A percentile compares a stretch with the other conserved stretches of the same genome.
These are phyloP conservation scores for Microtus ochrogaster DNA, from an alignment of 2,113 vertebrate species.

Conservation along the genomic window DNA sequence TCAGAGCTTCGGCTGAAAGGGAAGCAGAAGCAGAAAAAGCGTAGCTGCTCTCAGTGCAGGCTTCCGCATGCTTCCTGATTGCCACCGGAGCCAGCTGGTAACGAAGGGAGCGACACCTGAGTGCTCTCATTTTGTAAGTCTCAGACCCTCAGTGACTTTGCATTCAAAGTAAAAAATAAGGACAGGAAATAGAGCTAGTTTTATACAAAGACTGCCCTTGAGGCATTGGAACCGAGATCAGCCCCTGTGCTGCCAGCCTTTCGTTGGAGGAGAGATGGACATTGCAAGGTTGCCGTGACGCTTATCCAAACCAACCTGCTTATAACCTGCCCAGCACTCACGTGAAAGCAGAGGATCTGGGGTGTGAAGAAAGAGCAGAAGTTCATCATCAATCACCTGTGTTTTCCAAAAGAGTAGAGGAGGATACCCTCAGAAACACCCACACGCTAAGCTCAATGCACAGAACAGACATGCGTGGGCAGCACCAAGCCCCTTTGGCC, in stretches of 20 bases:
- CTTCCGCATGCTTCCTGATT: background rate
- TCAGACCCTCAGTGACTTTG: background rate
- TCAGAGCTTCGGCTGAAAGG: background rate
- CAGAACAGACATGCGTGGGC: rapidly evolving
- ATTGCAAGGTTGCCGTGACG: background rate
- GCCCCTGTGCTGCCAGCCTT: background rate
- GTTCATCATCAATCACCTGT: background rate
- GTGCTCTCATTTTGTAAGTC: background rate
- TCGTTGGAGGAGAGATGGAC: background rate
- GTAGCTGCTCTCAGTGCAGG: rapidly evolving
- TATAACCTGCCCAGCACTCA: background rate
- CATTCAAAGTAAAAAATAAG: background rate
- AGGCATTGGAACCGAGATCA: background rate
- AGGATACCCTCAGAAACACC: background rate
- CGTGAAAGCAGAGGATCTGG: background rate
- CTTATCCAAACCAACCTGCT: background rate
- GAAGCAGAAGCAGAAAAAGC: background rate
- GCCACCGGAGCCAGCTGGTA: rapidly evolving
- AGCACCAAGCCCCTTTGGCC: background rate
- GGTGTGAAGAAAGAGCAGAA: background rate
- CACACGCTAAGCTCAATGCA: background rate
- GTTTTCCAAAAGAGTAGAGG: background rate
- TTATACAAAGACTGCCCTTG: background rate
- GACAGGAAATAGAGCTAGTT: constrained; percentile 32
- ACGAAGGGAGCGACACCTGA: background rate